phyloP scores from a whole-genome alignment of 2,888 invertebrate species.

The Yponomeuta cagnagella region DNA sequence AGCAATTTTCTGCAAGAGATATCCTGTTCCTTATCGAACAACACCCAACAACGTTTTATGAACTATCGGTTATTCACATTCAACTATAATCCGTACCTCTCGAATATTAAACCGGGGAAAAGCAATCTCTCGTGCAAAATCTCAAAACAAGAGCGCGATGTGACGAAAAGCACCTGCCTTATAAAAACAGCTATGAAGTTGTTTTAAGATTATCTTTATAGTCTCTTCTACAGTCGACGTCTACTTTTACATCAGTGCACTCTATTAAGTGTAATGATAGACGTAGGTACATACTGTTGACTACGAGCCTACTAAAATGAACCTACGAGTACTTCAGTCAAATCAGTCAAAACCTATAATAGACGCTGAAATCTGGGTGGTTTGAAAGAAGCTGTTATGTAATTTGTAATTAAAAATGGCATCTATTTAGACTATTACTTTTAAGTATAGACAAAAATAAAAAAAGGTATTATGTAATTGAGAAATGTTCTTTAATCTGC shows the following conservation, averaged over 20 bases:
- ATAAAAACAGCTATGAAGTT: background rate
- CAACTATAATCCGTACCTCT: background rate
- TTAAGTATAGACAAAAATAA: no score
- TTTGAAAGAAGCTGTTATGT: no score
- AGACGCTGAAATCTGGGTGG: no score
- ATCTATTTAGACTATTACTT: no score
- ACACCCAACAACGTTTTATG: slow-evolving; percentile 6
- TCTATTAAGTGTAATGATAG: no score
- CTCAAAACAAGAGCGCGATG: slow-evolving; percentile 32
- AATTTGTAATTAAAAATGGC: no score
- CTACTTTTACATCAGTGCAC: no score
- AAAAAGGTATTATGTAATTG: no score
- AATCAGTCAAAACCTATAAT: no score
- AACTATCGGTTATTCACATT: background rate
- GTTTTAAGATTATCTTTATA: background rate
- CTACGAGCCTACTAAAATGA: no score
- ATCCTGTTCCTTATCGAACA: slow-evolving; percentile 36
- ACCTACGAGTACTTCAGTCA: background rate
- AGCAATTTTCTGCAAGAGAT: slow-evolving; percentile 70
- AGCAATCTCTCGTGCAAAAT: slow-evolving; percentile 14
- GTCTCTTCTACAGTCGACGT: background rate
- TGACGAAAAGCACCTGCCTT: slow-evolving; percentile 38
- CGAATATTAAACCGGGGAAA: background rate
- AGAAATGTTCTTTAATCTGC: no score
- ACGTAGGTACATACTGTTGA: no score